phyloP scores from a whole-genome alignment of 2,888 invertebrate species.

The Diaprepes abbreviatus region DNA sequence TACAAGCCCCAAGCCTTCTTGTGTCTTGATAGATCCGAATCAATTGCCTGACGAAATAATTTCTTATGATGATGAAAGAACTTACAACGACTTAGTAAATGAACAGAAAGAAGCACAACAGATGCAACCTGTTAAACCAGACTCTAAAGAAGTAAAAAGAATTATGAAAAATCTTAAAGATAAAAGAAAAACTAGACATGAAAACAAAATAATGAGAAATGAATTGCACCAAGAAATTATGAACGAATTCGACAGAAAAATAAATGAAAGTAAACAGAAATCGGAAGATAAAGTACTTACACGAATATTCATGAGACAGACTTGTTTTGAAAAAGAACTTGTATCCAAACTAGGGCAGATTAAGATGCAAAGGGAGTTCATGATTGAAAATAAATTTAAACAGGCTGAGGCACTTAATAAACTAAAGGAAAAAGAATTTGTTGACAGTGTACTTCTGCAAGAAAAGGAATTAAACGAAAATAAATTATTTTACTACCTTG shows the following conservation, averaged over 20 bases:
- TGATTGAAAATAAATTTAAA: constrained; percentile 70
- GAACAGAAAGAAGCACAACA: constrained; percentile 54
- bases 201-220: constrained; percentile 61
- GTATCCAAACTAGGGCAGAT: constrained; percentile 75
- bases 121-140: constrained; percentile 52
- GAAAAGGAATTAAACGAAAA: constrained; percentile 54
- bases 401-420: constrained; percentile 70
- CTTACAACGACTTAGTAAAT: constrained; percentile 57
- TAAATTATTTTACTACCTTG: constrained; percentile 62
- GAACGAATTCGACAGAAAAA: constrained; percentile 70
- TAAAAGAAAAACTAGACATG: constrained; percentile 68
- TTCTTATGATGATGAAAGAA: constrained; percentile 27
- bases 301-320: constrained; percentile 73
- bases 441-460: constrained; percentile 56
- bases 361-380: constrained; percentile 71
- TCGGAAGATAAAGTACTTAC: constrained; percentile 71
- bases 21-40: neutral
- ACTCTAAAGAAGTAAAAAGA: constrained; percentile 62
- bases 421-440: constrained; percentile 69
- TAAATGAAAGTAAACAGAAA: constrained; percentile 68
- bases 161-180: constrained; percentile 70
- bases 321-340: constrained; percentile 77
- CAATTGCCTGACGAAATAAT: constrained; percentile 20
- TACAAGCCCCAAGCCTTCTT: neutral
- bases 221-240: constrained; percentile 70